Conservation (phyloP, 64 coral and sea anemone genomes). For the Montipora foliosa region DNA sequence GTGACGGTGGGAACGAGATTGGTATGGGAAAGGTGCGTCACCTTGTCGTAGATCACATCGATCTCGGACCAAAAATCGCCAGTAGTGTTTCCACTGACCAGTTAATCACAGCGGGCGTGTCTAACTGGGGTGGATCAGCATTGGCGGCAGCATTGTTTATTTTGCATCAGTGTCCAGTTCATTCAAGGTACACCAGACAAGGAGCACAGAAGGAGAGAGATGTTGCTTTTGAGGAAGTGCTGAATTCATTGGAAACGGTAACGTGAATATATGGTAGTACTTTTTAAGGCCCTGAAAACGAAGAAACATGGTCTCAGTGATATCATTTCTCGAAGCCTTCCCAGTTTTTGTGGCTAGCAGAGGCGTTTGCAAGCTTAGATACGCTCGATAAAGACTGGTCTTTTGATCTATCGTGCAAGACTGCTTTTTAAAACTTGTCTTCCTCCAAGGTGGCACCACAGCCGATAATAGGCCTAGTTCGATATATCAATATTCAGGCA, state of each 20-base stretch:
- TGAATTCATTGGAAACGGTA: constrained; percentile 84
- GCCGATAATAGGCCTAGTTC: too few relatives aligned
- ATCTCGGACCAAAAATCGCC: constrained; percentile 80
- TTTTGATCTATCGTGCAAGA: too few relatives aligned
- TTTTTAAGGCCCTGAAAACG: too few relatives aligned
- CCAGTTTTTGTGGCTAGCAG: too few relatives aligned
- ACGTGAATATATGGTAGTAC: too few relatives aligned
- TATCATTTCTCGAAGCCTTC: too few relatives aligned
- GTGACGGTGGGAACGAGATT: constrained; percentile 98
- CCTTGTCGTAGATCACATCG: constrained; percentile 61
- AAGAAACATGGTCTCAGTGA: too few relatives aligned
- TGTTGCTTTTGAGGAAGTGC: constrained; percentile 33
- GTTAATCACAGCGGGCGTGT: constrained; percentile 94
- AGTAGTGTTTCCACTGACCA: constrained; percentile 77
- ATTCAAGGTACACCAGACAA: constrained; percentile 75
- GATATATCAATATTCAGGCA: too few relatives aligned
- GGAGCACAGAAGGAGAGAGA: constrained; percentile 31
- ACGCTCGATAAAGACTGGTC: too few relatives aligned
- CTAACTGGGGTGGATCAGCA: constrained; percentile 97
- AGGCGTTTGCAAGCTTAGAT: too few relatives aligned
- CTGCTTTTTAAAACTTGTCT: too few relatives aligned
- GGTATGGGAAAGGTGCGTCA: constrained; percentile 95
- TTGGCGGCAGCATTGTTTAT: constrained; percentile 76
- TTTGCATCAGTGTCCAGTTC: constrained; percentile 80
- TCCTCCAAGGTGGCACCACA: too few relatives aligned